These are phyloP conservation scores for Gambusia yucatana DNA, from an alignment of 2,797 vertebrate genomes.

Conservation along the genomic window DNA sequence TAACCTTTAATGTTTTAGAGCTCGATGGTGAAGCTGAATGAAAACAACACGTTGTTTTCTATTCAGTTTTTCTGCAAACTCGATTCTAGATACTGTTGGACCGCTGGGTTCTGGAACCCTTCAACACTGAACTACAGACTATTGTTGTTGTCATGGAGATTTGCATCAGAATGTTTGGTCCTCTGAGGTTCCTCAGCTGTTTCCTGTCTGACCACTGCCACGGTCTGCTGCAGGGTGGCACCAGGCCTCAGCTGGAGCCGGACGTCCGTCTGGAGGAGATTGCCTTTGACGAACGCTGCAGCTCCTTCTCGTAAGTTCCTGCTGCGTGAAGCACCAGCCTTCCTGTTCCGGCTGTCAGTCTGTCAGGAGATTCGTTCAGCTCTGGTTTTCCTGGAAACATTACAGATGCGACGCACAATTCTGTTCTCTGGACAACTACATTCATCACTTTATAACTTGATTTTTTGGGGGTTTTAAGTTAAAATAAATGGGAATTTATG, in stretches of 20 bases:
- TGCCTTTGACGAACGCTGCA: constrained; percentile 83
- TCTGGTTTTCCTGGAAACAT: neutral
- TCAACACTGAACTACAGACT: neutral
- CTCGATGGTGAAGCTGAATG: neutral
- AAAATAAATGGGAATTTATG: neutral
- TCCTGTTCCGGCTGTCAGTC: neutral
- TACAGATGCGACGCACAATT: neutral
- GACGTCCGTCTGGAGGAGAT: constrained; percentile 88
- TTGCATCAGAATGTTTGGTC: neutral
- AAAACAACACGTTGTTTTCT: neutral
- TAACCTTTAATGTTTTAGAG: neutral
- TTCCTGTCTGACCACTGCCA: neutral
- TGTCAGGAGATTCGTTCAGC: neutral
- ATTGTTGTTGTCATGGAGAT: neutral
- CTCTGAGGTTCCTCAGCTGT: neutral
- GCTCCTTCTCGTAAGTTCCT: constrained; percentile 88
- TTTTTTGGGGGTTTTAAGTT: neutral
- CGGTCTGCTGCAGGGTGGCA: constrained; percentile 80
- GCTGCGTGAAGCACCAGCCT: neutral
- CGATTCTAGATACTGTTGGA: neutral
- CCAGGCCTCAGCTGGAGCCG: constrained; percentile 82
- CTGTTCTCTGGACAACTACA: neutral
- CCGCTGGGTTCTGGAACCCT: neutral
- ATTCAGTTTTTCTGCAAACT: neutral
- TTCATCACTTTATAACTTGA: neutral